These are phyloP conservation scores for Artibeus lituratus DNA, from an alignment of 2,797 vertebrate species.

Conservation along the genomic window DNA sequence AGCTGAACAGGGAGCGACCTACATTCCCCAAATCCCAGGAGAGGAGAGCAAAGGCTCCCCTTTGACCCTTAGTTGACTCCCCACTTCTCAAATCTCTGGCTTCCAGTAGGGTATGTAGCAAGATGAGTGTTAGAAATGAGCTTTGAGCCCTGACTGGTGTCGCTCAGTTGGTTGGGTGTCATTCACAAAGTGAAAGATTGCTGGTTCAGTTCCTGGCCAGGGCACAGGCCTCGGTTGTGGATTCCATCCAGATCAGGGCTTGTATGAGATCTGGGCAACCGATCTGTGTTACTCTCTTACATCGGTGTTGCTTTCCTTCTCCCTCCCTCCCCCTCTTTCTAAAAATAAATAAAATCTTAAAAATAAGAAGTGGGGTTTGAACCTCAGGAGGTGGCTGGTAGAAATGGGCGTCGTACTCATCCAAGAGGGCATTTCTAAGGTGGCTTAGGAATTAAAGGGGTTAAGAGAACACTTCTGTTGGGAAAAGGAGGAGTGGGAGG, in stretches of 20 bases:
- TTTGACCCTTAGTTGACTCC: neutral
- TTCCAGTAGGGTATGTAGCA: neutral
- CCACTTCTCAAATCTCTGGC: neutral
- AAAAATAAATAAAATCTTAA: neutral
- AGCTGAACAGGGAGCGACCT: neutral
- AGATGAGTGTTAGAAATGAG: neutral
- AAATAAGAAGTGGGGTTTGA: neutral
- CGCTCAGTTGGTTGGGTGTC: neutral
- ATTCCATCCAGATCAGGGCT: neutral
- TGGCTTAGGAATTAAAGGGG: neutral
- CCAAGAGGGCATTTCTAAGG: neutral
- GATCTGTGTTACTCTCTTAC: neutral
- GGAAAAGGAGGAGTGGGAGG: slow-evolving; percentile 2
- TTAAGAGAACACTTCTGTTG: neutral
- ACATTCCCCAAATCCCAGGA: neutral
- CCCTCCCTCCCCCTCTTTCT: neutral
- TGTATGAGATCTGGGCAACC: neutral
- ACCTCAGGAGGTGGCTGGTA: neutral
- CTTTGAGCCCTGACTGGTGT: neutral
- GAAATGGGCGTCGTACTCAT: neutral
- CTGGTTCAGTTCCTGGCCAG: neutral
- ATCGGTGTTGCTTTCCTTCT: neutral
- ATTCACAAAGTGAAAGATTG: neutral
- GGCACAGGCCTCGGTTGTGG: neutral
- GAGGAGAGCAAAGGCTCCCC: neutral